Evolutionary conservation across 2,113 vertebrate genomes (phyloP).

Genomic region (Crotophaga sulcirostris): DNA sequence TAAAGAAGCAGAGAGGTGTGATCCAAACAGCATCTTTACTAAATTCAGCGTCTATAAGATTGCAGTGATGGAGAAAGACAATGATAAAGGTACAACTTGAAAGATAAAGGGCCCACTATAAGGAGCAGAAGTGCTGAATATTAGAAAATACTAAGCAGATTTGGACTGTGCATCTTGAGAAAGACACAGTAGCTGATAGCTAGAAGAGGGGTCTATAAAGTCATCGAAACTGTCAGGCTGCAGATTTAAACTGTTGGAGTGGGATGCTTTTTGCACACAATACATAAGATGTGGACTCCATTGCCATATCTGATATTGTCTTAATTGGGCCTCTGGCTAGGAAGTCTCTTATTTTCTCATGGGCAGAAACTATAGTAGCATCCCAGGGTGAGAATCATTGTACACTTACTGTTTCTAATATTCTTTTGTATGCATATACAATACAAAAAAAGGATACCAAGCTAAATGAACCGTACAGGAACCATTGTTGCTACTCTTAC

Average conservation of each 20-base stretch:
- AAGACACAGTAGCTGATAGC: background rate
- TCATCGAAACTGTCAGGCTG: background rate
- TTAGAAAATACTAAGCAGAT: background rate
- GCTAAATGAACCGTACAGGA: background rate
- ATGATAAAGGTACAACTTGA: constrained; percentile 76
- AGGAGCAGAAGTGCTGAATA: background rate
- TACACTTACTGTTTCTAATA: background rate
- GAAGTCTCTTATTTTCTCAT: background rate
- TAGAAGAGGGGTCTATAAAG: background rate
- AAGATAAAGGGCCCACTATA: background rate
- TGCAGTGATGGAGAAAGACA: constrained; percentile 81
- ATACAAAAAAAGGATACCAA: background rate
- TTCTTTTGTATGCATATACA: background rate
- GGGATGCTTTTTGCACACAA: background rate
- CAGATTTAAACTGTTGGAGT: background rate
- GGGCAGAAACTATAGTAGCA: background rate
- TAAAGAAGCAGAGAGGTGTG: constrained; percentile 82
- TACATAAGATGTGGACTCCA: background rate
- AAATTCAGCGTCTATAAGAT: constrained; percentile 90
- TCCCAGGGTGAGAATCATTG: background rate
- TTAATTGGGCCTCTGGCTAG: background rate
- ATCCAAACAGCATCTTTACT: constrained; percentile 87
- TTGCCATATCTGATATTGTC: background rate
- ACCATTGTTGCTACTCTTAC: background rate
- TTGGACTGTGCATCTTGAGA: background rate